Base-by-base conservation (phyloP, 2,797 vertebrate species). In the Danio choprae region DNA sequence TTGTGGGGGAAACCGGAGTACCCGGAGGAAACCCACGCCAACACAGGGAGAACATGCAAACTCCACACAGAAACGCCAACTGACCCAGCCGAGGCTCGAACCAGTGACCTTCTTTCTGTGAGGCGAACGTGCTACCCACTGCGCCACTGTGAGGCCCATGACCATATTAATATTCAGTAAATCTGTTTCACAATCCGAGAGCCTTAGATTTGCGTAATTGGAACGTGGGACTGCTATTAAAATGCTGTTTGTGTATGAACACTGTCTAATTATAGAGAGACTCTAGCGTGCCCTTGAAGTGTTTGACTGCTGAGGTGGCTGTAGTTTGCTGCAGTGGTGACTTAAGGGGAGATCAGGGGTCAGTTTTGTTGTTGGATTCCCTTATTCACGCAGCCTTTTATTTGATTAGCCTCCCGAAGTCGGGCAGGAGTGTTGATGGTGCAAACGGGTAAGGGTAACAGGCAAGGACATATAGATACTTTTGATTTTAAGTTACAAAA, bases 401-500 rank as follows among this genome's bases (percentile, higher is more conserved):
- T 93, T 90, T 90, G 65, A n/a, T 43, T 79, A 86, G 84, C 87
- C 89, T 90, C 90, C 83, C 77, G 70, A 87, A 75, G 84, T 85
- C 87, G 89, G 89, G 90, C 90, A 89, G 87, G 67, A 51, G 79
- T 13, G 38, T 80, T 88, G 89, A 90, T 88, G 86, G 78, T 83
- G 86, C 87, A 84, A 82, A 88, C 89, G 86, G 82, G 85, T 88
- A 87, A 89, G 83, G 89, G 82, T 84, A 88, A 86, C 81, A 86
- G 84, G 91, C 92, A 93, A 94, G 92, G 91, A 89, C 90, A 82
- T 86, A 84, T 84, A 87, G 86, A 88, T 89, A 87, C 85, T 90
- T 86, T 82, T 87, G 81, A 88, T 81, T 71, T 55, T 20, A 7
- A 12, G 58, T 12, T 36, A 18, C 6, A 12, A 43, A 43, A 10